phyloP scores from a whole-genome alignment of 2,797 vertebrate species.

The Onychomys leucogaster region DNA sequence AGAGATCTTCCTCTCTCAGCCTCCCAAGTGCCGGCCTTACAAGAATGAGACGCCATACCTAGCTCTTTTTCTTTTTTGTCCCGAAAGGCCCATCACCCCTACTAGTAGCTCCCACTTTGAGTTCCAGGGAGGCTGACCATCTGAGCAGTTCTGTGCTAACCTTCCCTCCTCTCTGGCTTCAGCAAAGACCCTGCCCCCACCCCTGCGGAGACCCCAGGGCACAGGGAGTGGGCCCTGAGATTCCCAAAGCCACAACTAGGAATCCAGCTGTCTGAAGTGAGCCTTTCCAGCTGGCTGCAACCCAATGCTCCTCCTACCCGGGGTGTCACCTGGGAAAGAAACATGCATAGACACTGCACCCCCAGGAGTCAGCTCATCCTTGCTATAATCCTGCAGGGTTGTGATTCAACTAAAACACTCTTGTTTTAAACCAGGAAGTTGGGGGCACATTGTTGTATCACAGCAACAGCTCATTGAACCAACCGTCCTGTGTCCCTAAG shows the following conservation, averaged over 20 bases:
- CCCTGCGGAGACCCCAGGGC: neutral
- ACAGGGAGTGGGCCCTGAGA: neutral
- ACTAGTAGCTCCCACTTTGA: neutral
- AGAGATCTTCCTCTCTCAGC: neutral
- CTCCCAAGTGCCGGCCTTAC: neutral
- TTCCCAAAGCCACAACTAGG: neutral
- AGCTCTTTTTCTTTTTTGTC: neutral
- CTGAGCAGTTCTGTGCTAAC: neutral
- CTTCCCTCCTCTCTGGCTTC: neutral
- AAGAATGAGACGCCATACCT: neutral
- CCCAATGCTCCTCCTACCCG: neutral
- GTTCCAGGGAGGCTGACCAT: neutral
- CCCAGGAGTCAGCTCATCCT: neutral
- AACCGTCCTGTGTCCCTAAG: neutral
- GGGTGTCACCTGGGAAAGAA: neutral
- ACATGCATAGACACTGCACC: neutral
- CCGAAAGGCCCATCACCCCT: neutral
- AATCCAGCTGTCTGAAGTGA: neutral
- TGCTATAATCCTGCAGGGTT: neutral
- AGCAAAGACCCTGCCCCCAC: neutral
- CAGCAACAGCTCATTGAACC: neutral
- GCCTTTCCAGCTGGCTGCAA: neutral
- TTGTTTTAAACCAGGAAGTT: slow-evolving; percentile 30
- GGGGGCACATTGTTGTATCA: neutral
- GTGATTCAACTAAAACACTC: neutral